These are phyloP conservation scores for Chaitophorus viminalis DNA, from an alignment of 2,888 invertebrate species.

Conservation along the genomic window DNA sequence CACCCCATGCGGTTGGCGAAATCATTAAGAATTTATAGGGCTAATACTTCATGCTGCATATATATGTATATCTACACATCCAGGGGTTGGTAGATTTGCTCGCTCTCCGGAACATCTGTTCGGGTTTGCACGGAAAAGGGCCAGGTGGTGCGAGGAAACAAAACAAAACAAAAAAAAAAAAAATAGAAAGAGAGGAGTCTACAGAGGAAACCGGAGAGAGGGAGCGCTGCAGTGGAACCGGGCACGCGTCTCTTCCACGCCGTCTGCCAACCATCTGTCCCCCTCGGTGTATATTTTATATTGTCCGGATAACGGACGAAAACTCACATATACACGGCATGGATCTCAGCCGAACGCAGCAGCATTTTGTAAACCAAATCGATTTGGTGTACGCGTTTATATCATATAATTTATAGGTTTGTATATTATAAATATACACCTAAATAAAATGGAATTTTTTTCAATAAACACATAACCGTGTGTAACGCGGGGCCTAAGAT, in stretches of 20 bases:
- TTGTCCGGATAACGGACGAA: constrained; percentile 44
- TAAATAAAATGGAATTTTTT: neutral
- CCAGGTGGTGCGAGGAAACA: constrained; percentile 42
- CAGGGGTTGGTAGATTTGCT: constrained; percentile 42
- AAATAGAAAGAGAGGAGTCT: constrained; percentile 25
- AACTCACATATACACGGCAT: neutral
- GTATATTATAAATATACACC: too few relatives aligned
- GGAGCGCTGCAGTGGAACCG: too few relatives aligned
- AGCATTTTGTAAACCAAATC: neutral
- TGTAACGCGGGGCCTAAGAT: too few relatives aligned
- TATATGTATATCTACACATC: neutral
- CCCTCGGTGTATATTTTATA: neutral
- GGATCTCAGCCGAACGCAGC: neutral
- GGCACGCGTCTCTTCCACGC: constrained; percentile 55
- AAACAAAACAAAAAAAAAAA: neutral
- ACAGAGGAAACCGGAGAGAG: constrained; percentile 1
- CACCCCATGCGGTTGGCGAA: neutral
- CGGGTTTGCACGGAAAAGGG: constrained; percentile 33
- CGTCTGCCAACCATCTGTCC: constrained; percentile 59
- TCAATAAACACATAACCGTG: neutral
- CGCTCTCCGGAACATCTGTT: constrained; percentile 47
- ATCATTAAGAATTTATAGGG: constrained; percentile 34
- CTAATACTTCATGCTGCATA: neutral
- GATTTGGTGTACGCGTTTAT: neutral
- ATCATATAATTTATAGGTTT: too few relatives aligned